These are phyloP conservation scores for Drosophila varians DNA, from an alignment of 1,140 invertebrate species.

Conservation along the genomic window DNA sequence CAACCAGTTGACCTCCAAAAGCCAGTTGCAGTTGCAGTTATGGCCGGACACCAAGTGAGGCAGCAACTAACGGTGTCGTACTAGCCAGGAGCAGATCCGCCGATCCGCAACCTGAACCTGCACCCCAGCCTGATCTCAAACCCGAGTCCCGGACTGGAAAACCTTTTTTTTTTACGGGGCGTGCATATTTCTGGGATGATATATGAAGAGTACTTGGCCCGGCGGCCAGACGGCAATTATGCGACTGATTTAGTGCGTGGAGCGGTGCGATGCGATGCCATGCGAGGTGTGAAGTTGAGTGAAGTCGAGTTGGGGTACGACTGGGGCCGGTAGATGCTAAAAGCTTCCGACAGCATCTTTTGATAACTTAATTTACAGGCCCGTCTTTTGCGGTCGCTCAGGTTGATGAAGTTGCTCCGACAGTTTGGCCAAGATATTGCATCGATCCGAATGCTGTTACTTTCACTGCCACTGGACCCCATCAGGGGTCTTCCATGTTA, in stretches of 20 bases:
- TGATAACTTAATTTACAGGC: slow-evolving; percentile 77
- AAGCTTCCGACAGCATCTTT: slow-evolving; percentile 74
- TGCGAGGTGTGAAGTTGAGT: slow-evolving; percentile 71
- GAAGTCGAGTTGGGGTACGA: slow-evolving; percentile 27
- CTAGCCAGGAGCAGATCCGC: slow-evolving; percentile 7
- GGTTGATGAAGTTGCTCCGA: slow-evolving; percentile 62
- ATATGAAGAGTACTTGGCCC: slow-evolving; percentile 52
- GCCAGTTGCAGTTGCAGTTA: slow-evolving; percentile 32
- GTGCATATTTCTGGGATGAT: slow-evolving; percentile 71
- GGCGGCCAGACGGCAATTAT: slow-evolving; percentile 58
- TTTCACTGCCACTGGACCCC: slow-evolving; percentile 70
- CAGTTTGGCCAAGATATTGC: slow-evolving; percentile 52
- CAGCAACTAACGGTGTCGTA: slow-evolving; percentile 49
- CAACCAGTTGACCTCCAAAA: slow-evolving; percentile 73
- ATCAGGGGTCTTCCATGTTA: slow-evolving; percentile 37
- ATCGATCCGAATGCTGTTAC: slow-evolving; percentile 55
- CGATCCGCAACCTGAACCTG: slow-evolving; percentile 16
- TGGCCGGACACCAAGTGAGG: slow-evolving; percentile 32
- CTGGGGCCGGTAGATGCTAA: slow-evolving; percentile 60
- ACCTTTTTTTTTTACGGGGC: slow-evolving; percentile 37
- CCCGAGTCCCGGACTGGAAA: slow-evolving; percentile 6
- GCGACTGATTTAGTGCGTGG: slow-evolving; percentile 78
- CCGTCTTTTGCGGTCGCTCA: slow-evolving; percentile 46
- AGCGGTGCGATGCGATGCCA: slow-evolving; percentile 5
- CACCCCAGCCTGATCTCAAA: too few species aligned